A percentile compares a stretch with the other conserved stretches of the same genome.
These are phyloP conservation scores for Pongo pygmaeus DNA, from an alignment of 2,113 vertebrate species.

Conservation along the genomic window DNA sequence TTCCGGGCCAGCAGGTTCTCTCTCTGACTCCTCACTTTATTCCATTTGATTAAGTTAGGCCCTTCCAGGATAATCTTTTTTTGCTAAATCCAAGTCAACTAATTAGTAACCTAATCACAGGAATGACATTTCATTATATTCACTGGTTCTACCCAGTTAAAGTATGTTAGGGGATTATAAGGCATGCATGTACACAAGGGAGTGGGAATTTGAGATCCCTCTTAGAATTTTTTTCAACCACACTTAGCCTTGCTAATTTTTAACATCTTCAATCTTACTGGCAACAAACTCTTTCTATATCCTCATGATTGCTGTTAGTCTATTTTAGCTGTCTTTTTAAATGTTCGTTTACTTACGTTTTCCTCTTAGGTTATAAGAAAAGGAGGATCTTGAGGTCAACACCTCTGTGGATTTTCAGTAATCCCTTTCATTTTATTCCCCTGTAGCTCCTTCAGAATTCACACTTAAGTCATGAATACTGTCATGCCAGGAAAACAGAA, in stretches of 20 bases:
- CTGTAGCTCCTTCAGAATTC: background rate
- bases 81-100: background rate
- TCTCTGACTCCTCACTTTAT: background rate
- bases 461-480: background rate
- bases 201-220: fast-evolving
- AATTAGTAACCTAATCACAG: background rate
- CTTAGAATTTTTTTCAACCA: background rate
- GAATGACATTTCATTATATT: background rate
- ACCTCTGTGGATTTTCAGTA: background rate
- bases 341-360: background rate
- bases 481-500: background rate
- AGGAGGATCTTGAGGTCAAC: background rate
- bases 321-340: background rate
- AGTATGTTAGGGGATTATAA: background rate
- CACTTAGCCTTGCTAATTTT: background rate
- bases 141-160: background rate
- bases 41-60: background rate
- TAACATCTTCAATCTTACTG: background rate
- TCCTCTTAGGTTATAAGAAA: background rate
- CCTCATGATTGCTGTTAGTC: background rate
- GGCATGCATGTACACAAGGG: fast-evolving
- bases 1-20: background rate
- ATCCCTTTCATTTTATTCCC: background rate
- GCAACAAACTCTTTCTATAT: background rate
- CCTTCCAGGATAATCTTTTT: background rate